Base-by-base conservation (phyloP, 2,888 invertebrate genomes). In the Drosophila tripunctata region DNA sequence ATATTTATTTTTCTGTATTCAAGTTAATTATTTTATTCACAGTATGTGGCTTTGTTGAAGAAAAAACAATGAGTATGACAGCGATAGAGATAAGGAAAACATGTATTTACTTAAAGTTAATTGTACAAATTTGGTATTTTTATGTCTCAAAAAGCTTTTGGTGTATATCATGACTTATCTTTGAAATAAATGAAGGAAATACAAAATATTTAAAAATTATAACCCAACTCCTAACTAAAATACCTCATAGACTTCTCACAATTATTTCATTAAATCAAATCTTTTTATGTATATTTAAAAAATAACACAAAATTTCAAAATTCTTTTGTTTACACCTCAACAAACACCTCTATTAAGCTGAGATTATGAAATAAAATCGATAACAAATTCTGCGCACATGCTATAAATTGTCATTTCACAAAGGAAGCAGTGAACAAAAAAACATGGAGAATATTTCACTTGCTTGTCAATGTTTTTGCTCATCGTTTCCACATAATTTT, bases 401-500 rank as follows among this genome's bases (percentile, higher is more conserved):
- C 54, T 10, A 69, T 69, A 48, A 64, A 57, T 67, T 54, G 36
- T 17, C 27, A 31, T 47, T 51, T 51, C 38, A 57, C 50, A 52
- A 48, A 33, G 12, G 12, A 47, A 19, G 38, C 41, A 44, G 38
- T n/a, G 40, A n/a, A 17, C 15, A 33, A 33, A 45, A 31, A 50
- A 61, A 61, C 52, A 70, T 12, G 22, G 22, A 33, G 27, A 43
- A 35, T 67, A 52, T 68, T 67, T 75, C 61, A 63, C 35, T 52
- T 33, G 55, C 50, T 67, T 73, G 71, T 71, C 71, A 35, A 60
- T 68, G 57, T 67, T 73, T 62, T 72, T 74, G 70, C 85, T 85
- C 84, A 85, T 85, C 70, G 82, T 85, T 85, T 85, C 75, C 87
- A 85, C 84, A 85, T 85, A 65, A 87, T 85, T 78, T n/a, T 84